A percentile compares a stretch with the other conserved stretches of the same genome.
phyloP scores from a whole-genome alignment of 2,797 vertebrate genomes.

The Aphelocoma californica region DNA sequence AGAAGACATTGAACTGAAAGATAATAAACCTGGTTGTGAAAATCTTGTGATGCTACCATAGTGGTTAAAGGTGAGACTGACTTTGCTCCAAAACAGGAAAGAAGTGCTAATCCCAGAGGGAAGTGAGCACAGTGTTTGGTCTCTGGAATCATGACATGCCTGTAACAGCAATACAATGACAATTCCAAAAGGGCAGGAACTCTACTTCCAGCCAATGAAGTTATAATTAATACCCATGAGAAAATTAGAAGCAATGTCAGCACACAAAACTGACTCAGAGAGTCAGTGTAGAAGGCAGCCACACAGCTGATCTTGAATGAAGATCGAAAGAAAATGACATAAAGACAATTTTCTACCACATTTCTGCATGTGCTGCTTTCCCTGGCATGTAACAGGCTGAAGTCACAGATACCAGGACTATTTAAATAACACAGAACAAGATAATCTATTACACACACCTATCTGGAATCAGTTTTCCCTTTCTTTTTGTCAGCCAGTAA shows the following conservation, averaged over 20 bases:
- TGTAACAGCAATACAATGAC: background rate
- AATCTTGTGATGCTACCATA: background rate
- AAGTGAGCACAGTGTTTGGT: background rate
- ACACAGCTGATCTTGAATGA: background rate
- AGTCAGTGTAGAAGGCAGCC: background rate
- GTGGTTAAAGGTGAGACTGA: background rate
- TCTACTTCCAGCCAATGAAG: background rate
- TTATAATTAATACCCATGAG: background rate
- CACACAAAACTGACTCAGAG: background rate
- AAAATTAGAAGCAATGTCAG: background rate
- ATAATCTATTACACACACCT: background rate
- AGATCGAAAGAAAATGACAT: background rate
- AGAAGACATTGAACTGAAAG: background rate
- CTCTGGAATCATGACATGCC: background rate
- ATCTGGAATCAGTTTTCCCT: background rate
- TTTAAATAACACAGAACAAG: background rate
- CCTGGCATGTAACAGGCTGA: background rate
- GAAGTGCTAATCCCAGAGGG: background rate
- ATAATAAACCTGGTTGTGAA: background rate
- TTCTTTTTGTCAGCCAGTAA: background rate
- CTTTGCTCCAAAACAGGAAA: background rate
- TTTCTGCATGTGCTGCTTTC: background rate
- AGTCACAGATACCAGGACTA: background rate
- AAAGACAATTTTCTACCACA: background rate
- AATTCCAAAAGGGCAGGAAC: background rate